Percentiles rank a stretch among this genome's conserved stretches.
These are phyloP conservation scores for human DNA, from an alignment of 2,113 vertebrate species.

Conservation along the genomic window DNA sequence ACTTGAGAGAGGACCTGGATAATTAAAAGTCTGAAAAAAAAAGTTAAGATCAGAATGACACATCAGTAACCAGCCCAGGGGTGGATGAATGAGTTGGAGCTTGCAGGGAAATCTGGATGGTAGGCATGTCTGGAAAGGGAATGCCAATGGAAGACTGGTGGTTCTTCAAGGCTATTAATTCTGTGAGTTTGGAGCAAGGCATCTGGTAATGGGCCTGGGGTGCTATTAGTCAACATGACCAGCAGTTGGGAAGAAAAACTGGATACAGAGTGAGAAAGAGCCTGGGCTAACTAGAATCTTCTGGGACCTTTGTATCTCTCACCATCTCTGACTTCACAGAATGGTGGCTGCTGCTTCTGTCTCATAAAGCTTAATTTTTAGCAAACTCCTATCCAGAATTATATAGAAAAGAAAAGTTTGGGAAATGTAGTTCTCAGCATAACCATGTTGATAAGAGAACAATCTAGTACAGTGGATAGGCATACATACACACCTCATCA, in stretches of 20 bases:
- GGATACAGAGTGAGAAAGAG: background rate
- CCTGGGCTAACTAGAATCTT: background rate
- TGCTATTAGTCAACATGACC: background rate
- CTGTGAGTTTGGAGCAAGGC: background rate
- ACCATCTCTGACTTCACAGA: background rate
- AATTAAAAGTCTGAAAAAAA: background rate
- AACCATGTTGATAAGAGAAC: background rate
- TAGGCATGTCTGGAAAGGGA: background rate
- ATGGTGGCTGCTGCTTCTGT: background rate
- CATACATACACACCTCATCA: too few species aligned
- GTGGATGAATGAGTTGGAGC: background rate
- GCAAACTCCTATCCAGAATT: background rate
- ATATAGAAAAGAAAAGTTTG: background rate
- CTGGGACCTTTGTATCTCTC: background rate
- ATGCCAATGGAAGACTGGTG: background rate
- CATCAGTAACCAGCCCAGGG: background rate
- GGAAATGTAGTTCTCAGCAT: background rate
- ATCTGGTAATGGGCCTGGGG: too few species aligned
- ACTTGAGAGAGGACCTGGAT: background rate
- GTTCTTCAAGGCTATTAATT: background rate
- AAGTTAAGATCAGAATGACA: background rate
- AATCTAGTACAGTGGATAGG: background rate
- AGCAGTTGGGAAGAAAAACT: background rate
- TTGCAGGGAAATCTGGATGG: background rate
- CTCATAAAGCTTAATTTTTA: background rate